phyloP scores from a whole-genome alignment of 2,888 invertebrate species.

The Parasteatoda lunata region DNA sequence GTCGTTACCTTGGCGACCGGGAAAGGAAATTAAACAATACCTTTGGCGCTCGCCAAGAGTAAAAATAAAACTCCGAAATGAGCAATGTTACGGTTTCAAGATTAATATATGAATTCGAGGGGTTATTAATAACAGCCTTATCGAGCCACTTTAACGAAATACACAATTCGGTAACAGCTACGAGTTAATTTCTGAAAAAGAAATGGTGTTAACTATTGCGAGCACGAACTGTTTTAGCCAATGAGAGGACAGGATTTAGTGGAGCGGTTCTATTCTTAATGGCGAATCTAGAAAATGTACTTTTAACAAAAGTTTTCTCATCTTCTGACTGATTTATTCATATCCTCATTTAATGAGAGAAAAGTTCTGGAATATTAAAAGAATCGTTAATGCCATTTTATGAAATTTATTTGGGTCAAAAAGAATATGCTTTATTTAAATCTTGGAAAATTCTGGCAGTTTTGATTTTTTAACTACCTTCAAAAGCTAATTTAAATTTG shows the following conservation, averaged over 20 bases:
- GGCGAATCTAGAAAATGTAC: neutral
- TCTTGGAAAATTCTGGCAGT: too few relatives aligned
- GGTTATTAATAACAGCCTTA: constrained; percentile 55
- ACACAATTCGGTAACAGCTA: constrained; percentile 36
- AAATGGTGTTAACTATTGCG: constrained; percentile 35
- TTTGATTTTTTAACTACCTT: too few relatives aligned
- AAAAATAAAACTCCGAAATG: constrained; percentile 35
- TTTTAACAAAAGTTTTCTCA: neutral
- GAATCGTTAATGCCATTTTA: too few relatives aligned
- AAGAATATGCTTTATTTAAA: too few relatives aligned
- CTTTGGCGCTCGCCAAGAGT: constrained; percentile 11
- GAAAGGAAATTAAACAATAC: constrained; percentile 57
- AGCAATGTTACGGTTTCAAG: constrained; percentile 25
- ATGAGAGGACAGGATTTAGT: neutral
- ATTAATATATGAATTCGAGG: constrained; percentile 50
- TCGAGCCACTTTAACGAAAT: constrained; percentile 49
- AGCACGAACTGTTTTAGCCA: constrained; percentile 34
- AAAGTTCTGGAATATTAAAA: too few relatives aligned
- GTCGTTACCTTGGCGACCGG: constrained; percentile 44
- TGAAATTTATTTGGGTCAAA: too few relatives aligned
- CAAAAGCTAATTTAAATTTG: too few relatives aligned
- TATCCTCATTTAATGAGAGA: neutral
- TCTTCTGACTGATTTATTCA: neutral
- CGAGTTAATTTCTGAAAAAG: constrained; percentile 32
- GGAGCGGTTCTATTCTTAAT: neutral